phyloP scores from a whole-genome alignment of 1,140 invertebrate species.

The Antheraea pernyi region DNA sequence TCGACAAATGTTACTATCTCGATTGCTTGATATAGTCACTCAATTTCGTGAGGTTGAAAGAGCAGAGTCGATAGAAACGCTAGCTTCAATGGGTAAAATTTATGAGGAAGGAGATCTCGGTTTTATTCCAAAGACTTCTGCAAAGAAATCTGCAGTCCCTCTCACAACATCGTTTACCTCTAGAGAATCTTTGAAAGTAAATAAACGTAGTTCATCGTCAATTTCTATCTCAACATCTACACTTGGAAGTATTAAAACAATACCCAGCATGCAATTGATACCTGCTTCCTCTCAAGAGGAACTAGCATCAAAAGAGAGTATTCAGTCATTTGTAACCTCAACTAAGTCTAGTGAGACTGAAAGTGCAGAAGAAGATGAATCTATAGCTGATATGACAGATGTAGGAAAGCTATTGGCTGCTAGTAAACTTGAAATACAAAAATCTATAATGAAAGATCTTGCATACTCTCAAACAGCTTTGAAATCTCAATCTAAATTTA shows the following conservation, averaged over 20 bases:
- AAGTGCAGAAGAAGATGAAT: constrained; percentile 46
- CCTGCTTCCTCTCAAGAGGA: constrained; percentile 37
- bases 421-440: constrained; percentile 67
- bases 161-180: constrained; percentile 27
- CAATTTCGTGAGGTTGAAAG: constrained; percentile 60
- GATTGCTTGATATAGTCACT: constrained; percentile 76
- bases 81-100: constrained; percentile 63
- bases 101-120: constrained; percentile 81
- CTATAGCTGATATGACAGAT: constrained; percentile 32
- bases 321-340: constrained; percentile 57
- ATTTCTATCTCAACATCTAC: constrained; percentile 37
- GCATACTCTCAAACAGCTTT: constrained; percentile 49
- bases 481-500: constrained; percentile 39
- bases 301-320: constrained; percentile 44
- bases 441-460: constrained; percentile 63
- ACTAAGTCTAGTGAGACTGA: constrained; percentile 51
- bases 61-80: constrained; percentile 62
- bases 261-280: constrained; percentile 60
- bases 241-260: constrained; percentile 55
- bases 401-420: constrained; percentile 53
- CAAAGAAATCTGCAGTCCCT: constrained; percentile 42
- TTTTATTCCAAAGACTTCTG: constrained; percentile 71
- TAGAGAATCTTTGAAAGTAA: constrained; percentile 37
- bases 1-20: constrained; percentile 76
- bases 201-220: constrained; percentile 30